A percentile compares a stretch with the other conserved stretches of the same genome.
Conservation (phyloP, 2,797 vertebrate genomes). For the Petrocephalus schoutedeni region DNA sequence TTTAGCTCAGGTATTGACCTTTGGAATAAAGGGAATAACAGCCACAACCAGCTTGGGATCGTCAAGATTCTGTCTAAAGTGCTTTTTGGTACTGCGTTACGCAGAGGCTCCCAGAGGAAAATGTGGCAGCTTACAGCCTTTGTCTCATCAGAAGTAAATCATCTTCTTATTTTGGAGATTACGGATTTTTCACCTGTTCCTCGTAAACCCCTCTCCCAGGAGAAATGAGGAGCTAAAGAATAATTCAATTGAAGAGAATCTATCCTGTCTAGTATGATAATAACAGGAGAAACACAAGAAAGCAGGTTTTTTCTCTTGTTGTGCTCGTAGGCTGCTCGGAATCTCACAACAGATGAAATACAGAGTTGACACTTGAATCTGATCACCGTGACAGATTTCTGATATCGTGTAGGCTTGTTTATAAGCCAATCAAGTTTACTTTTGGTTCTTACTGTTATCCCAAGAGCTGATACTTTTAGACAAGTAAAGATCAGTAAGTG, state of each 20-base stretch:
- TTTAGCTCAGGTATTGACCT: neutral
- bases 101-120: neutral
- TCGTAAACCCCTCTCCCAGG: neutral
- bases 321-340: neutral
- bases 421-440: neutral
- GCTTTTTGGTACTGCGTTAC: neutral
- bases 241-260: neutral
- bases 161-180: neutral
- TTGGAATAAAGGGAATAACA: neutral
- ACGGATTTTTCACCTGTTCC: neutral
- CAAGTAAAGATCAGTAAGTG: neutral
- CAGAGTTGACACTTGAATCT: neutral
- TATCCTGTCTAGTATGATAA: neutral
- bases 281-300: neutral
- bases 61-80: neutral
- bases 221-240: neutral
- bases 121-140: neutral
- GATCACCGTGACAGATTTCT: neutral
- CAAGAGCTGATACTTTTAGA: neutral
- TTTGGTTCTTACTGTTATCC: neutral
- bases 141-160: neutral
- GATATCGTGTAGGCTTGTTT: neutral
- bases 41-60: neutral
- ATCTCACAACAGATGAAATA: neutral
- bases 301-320: neutral